Conservation (phyloP, 2,888 invertebrate species). For the Xanthia icteritia region DNA sequence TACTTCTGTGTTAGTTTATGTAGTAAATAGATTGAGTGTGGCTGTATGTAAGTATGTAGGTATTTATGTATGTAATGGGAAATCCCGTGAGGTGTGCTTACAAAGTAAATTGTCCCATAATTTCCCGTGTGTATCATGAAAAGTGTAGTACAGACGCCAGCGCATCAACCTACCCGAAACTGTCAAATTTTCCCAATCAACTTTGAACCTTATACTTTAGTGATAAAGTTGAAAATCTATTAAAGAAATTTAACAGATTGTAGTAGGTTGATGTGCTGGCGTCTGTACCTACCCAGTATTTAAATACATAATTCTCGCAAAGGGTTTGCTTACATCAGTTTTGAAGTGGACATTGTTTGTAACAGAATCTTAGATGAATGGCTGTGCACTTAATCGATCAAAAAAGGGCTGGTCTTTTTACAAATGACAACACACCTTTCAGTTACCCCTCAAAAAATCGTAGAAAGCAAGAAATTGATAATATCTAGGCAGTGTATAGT, state of each 20-base stretch:
- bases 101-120: background rate
- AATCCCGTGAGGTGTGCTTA: background rate
- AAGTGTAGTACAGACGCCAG: no score
- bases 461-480: background rate
- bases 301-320: background rate
- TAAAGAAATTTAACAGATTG: no score
- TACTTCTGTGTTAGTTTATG: slow-evolving; percentile 12
- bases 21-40: background rate
- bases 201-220: no score
- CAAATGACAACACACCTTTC: background rate
- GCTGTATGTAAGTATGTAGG: background rate
- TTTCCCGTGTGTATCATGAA: slow-evolving; percentile 9
- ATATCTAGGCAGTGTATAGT: background rate
- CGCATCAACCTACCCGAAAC: no score
- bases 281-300: no score
- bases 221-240: no score
- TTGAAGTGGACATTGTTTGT: background rate
- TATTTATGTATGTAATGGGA: background rate
- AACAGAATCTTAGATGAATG: background rate
- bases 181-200: no score
- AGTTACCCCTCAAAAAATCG: background rate
- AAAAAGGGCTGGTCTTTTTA: no score
- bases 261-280: no score
- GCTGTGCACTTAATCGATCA: no score
- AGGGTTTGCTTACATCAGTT: background rate